A percentile compares a stretch with the other conserved stretches of the same genome.
Conservation (phyloP, 2,113 vertebrate genomes). For the Carassius carassius region DNA sequence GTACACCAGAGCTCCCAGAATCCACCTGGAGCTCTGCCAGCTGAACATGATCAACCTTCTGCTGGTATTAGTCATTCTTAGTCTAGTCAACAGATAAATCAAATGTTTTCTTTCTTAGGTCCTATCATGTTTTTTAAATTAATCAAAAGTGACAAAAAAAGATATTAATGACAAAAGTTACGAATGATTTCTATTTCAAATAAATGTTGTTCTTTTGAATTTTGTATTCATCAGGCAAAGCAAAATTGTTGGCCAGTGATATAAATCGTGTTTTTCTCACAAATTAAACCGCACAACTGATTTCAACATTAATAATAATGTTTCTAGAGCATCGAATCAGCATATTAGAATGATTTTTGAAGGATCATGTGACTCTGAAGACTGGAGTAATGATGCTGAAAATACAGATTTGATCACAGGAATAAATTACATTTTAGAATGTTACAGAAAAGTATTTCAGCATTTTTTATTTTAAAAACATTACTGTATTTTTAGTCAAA, state of each 20-base stretch:
- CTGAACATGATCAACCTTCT: conserved; percentile 88
- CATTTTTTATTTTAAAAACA: too few species aligned
- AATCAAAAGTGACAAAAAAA: not conserved
- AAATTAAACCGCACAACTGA: not conserved
- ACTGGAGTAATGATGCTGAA: not conserved
- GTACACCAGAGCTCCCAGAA: conserved; percentile 83
- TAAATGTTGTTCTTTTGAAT: not conserved
- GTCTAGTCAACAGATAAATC: not conserved
- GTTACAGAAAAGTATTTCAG: too few species aligned
- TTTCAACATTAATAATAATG: not conserved
- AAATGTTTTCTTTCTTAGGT: not conserved
- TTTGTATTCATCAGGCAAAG: not conserved
- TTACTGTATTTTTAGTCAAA: not conserved
- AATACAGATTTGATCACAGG: not conserved
- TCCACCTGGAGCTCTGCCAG: conserved; percentile 90
- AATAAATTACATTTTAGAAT: not conserved
- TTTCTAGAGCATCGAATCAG: not conserved
- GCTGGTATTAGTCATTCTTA: conserved; percentile 76
- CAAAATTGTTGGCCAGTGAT: not conserved
- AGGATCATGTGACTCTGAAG: not conserved
- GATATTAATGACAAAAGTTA: not conserved
- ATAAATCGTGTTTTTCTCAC: not conserved
- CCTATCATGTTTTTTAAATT: not conserved
- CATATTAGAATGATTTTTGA: not conserved
- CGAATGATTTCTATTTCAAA: not conserved